Percentiles rank a stretch among this genome's conserved stretches.
phyloP scores from a whole-genome alignment of 2,888 invertebrate genomes.

The Napeogenes sylphis region DNA sequence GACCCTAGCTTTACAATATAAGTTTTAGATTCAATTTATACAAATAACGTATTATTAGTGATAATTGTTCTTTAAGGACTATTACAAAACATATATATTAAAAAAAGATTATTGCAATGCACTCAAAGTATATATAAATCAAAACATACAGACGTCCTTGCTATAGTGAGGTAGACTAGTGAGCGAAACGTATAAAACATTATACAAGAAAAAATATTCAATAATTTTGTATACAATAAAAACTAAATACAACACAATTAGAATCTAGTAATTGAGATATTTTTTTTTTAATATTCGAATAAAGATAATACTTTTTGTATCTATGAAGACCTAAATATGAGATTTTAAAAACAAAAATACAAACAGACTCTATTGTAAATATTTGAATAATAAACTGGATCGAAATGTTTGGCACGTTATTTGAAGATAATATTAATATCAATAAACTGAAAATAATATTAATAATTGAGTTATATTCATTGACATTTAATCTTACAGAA shows the following conservation, averaged over 20 bases:
- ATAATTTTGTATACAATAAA: neutral
- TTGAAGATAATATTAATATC: too few species aligned
- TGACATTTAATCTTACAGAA: too few species aligned
- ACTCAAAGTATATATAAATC: neutral
- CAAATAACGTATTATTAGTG: constrained; percentile 8
- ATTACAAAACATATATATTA: neutral
- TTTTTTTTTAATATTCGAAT: neutral
- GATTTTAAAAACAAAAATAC: too few species aligned
- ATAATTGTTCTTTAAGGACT: neutral
- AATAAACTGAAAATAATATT: too few species aligned
- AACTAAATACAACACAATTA: neutral
- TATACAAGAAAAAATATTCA: neutral
- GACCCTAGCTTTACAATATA: neutral
- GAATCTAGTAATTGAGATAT: neutral
- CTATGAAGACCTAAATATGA: too few species aligned
- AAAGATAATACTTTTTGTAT: too few species aligned
- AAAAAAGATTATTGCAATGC: neutral
- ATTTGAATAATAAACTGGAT: too few species aligned
- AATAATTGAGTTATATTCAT: too few species aligned
- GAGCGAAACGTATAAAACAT: neutral
- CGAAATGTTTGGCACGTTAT: too few species aligned
- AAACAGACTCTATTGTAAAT: too few species aligned
- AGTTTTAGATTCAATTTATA: constrained; percentile 11
- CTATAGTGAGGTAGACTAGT: constrained; percentile 3
- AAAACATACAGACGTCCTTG: neutral